These are phyloP conservation scores for Artibeus jamaicensis DNA, from an alignment of 2,797 vertebrate genomes.

Conservation along the genomic window DNA sequence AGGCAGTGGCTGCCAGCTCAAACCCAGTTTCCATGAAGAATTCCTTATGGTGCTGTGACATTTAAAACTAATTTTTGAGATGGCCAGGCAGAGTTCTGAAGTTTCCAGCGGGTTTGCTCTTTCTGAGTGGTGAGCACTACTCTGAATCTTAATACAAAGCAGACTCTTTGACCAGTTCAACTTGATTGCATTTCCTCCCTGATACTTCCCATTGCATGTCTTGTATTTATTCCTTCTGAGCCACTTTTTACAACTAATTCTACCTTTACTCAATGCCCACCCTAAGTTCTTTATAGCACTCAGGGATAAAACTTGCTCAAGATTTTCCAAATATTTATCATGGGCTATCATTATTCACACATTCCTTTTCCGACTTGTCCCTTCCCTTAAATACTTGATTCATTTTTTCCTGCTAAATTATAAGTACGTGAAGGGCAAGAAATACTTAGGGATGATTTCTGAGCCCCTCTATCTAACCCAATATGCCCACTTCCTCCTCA, in stretches of 20 bases:
- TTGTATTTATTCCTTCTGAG: background rate
- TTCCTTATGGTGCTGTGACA: background rate
- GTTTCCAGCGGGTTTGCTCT: background rate
- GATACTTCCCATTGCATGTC: background rate
- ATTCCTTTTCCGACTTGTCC: background rate
- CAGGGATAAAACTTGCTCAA: background rate
- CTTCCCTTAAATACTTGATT: background rate
- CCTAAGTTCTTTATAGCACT: background rate
- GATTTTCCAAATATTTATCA: background rate
- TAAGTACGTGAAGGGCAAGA: background rate
- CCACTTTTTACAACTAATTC: conserved; percentile 20
- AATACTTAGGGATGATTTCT: background rate
- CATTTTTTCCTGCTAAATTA: background rate
- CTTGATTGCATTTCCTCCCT: background rate
- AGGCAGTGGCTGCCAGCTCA: background rate
- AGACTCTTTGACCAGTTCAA: background rate
- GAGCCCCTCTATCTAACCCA: background rate
- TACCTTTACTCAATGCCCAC: background rate
- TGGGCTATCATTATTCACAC: background rate
- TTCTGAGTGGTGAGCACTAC: background rate
- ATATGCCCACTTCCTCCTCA: background rate
- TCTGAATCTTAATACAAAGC: background rate
- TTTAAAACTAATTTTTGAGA: background rate
- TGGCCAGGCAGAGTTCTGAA: background rate
- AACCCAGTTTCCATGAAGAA: background rate